These are phyloP conservation scores for Neolamprologus devosi DNA, from an alignment of 2,113 vertebrate genomes.

Conservation along the genomic window DNA sequence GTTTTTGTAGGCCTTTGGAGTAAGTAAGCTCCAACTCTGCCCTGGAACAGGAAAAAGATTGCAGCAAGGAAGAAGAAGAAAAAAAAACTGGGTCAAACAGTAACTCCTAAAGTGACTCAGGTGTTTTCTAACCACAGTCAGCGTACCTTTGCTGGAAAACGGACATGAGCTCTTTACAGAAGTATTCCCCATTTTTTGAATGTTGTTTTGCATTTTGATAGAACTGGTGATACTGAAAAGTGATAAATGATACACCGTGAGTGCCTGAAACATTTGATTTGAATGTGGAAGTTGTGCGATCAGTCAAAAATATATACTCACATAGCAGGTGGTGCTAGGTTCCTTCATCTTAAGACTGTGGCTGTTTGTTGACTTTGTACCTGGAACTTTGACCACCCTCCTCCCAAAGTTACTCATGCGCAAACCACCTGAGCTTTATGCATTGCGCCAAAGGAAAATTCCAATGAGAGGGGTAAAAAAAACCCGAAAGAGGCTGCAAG, in stretches of 20 bases:
- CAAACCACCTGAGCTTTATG: slow-evolving; percentile 58
- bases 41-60: slow-evolving; percentile 46
- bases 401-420: slow-evolving; percentile 56
- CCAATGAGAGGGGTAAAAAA: not conserved
- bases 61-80: not conserved
- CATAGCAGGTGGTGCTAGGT: slow-evolving; percentile 71
- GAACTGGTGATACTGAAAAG: slow-evolving; percentile 78
- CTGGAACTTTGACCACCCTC: slow-evolving; percentile 54
- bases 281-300: not conserved
- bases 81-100: slow-evolving; percentile 9
- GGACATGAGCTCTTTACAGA: slow-evolving; percentile 81
- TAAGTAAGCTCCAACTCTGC: slow-evolving; percentile 78
- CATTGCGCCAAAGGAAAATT: slow-evolving; percentile 21
- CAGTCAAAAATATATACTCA: slow-evolving; percentile 66
- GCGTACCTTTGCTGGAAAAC: slow-evolving; percentile 83
- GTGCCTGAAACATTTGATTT: not conserved
- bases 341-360: slow-evolving; percentile 77
- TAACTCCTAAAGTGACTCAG: slow-evolving; percentile 1
- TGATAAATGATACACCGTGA: not conserved
- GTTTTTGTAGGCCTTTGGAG: slow-evolving; percentile 80
- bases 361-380: slow-evolving; percentile 64
- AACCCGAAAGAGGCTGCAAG: not conserved
- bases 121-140: not conserved
- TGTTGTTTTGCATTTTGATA: slow-evolving; percentile 81
- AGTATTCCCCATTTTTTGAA: slow-evolving; percentile 81